A percentile compares a stretch with the other conserved stretches of the same genome.
These are phyloP conservation scores for Phymastichus coffea DNA, from an alignment of 1,140 invertebrate species.

Conservation along the genomic window DNA sequence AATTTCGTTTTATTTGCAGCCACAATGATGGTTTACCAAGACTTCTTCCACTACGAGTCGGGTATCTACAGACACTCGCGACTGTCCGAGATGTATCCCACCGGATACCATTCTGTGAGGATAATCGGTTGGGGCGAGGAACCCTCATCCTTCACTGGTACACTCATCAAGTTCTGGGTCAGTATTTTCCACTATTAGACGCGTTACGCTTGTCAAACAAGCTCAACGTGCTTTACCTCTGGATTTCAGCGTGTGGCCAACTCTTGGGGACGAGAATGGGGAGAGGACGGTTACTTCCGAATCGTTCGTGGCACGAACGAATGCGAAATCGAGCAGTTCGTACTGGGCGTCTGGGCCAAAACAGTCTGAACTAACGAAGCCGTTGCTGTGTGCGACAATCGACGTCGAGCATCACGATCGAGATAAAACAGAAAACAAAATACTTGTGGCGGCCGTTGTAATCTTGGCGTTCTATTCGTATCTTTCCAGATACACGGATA, in stretches of 20 bases:
- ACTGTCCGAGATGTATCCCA: slow-evolving; percentile 57
- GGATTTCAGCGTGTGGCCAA: slow-evolving; percentile 82
- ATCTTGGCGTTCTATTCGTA: background rate
- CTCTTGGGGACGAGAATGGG: slow-evolving; percentile 89
- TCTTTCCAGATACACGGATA: background rate
- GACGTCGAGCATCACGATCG: background rate
- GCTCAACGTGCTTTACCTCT: slow-evolving; percentile 15
- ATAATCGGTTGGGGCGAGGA: slow-evolving; percentile 91
- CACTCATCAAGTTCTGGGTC: slow-evolving; percentile 84
- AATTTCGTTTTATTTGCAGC: slow-evolving; percentile 61
- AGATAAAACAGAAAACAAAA: background rate
- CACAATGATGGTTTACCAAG: slow-evolving; percentile 83
- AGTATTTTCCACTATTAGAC: slow-evolving; percentile 38
- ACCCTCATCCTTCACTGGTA: slow-evolving; percentile 39
- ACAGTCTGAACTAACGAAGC: slow-evolving; percentile 37
- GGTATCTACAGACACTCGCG: slow-evolving; percentile 78
- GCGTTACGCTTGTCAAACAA: too few relatives aligned
- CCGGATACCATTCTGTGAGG: slow-evolving; percentile 85
- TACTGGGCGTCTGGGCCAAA: slow-evolving; percentile 74
- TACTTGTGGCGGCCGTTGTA: background rate
- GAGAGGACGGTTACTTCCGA: slow-evolving; percentile 82
- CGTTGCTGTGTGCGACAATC: background rate
- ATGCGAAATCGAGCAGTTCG: slow-evolving; percentile 83
- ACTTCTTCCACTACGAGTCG: slow-evolving; percentile 85
- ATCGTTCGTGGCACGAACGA: slow-evolving; percentile 80